phyloP scores from a whole-genome alignment of 2,888 invertebrate genomes.

The Ypsolopha scabrella region DNA sequence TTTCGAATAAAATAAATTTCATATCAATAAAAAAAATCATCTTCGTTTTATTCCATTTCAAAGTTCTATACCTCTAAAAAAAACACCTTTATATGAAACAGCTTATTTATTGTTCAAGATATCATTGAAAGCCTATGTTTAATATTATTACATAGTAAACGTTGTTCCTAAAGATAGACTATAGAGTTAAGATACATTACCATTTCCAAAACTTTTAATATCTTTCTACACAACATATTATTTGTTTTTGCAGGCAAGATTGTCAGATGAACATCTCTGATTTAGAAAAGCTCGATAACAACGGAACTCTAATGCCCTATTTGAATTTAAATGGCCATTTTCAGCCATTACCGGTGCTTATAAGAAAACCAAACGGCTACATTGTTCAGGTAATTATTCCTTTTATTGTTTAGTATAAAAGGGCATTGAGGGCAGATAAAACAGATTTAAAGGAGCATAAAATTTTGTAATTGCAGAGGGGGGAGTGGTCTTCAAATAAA shows the following conservation, averaged over 20 bases:
- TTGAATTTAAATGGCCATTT: conserved; percentile 23
- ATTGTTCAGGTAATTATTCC: conserved; percentile 29
- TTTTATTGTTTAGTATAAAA: neutral
- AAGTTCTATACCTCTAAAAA: no score
- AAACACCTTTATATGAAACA: no score
- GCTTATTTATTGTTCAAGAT: no score
- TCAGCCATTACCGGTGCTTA: conserved; percentile 28
- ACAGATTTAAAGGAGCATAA: neutral
- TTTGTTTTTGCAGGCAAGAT: conserved; percentile 26
- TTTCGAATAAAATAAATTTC: no score
- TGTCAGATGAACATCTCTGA: conserved; percentile 33
- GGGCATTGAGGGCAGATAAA: neutral
- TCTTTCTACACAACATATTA: neutral
- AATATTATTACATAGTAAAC: no score
- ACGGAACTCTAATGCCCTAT: conserved; percentile 33
- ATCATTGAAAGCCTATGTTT: no score
- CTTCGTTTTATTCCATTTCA: no score
- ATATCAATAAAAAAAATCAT: no score
- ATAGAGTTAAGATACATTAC: no score
- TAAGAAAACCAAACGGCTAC: conserved; percentile 32
- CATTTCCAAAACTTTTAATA: no score
- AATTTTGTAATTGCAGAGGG: conserved; percentile 27
- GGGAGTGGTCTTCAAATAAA: conserved; percentile 33
- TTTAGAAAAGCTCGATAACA: conserved; percentile 16
- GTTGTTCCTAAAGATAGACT: no score